Evolutionary conservation across 2,888 invertebrate species (phyloP).

Genomic region (Callimorpha dominula): DNA sequence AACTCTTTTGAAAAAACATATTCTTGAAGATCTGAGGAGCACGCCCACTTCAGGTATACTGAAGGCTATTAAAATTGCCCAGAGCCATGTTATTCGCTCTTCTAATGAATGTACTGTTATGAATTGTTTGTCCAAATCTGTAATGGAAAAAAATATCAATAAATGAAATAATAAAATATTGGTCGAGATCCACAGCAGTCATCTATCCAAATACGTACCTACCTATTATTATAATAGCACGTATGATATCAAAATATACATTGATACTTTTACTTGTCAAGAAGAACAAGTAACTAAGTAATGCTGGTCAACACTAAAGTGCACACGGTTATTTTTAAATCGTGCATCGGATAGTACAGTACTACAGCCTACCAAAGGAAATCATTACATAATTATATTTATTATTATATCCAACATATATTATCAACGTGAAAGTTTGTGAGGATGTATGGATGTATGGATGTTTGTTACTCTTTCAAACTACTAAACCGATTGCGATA

Average conservation of each 20-base stretch:
- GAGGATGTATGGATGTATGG: too few species aligned
- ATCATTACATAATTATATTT: too few species aligned
- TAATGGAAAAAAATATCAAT: conserved; percentile 18
- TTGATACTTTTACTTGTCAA: too few species aligned
- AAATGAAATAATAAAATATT: background rate
- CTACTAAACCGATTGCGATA: too few species aligned
- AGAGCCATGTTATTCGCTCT: conserved; percentile 92
- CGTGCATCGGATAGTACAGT: background rate
- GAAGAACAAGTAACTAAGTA: background rate
- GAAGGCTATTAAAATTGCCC: conserved; percentile 92
- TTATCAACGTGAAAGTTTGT: too few species aligned
- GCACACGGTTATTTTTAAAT: background rate
- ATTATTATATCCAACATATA: too few species aligned
- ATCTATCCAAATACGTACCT: background rate
- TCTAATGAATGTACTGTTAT: conserved; percentile 87
- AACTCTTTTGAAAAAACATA: conserved; percentile 91
- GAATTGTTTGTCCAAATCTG: conserved; percentile 88
- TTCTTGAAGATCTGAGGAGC: conserved; percentile 90
- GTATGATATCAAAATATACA: too few species aligned
- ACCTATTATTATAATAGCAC: too few species aligned
- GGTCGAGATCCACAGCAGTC: background rate
- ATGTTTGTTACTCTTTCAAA: too few species aligned
- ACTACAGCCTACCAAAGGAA: background rate
- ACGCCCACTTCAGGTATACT: conserved; percentile 92
- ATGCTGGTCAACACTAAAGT: background rate